Conservation (phyloP, 2,888 invertebrate species). For the Caenorhabditis sinica region DNA sequence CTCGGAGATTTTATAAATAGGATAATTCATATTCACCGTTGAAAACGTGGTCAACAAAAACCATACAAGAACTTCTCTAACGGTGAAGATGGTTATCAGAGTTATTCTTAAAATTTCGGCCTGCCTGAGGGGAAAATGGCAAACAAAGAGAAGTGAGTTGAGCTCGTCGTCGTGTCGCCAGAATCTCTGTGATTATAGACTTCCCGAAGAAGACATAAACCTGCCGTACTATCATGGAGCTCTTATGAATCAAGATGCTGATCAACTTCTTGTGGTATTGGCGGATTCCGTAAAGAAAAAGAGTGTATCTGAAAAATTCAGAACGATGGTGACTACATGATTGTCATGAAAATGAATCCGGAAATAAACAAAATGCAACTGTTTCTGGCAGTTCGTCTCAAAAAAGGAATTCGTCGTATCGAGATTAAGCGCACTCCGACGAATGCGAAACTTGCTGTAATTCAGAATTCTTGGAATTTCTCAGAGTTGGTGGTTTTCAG, state of each 20-base stretch:
- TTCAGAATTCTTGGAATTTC: background rate
- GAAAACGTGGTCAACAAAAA: background rate
- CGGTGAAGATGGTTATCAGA: too few relatives aligned
- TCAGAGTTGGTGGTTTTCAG: constrained; percentile 2
- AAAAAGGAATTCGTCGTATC: constrained; percentile 60
- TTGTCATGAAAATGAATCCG: constrained; percentile 49
- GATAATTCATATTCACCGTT: too few relatives aligned
- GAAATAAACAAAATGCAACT: constrained; percentile 55
- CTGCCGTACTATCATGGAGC: constrained; percentile 78
- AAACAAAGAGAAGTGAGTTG: constrained; percentile 49
- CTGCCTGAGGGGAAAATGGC: constrained; percentile 25
- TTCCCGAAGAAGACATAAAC: constrained; percentile 66
- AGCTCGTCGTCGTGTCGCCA: background rate
- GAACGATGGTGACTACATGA: constrained; percentile 66
- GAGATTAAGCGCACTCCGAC: constrained; percentile 65
- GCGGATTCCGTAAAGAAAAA: background rate
- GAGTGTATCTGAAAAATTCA: constrained; percentile 3
- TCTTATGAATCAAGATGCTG: constrained; percentile 77
- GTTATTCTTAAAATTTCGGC: background rate
- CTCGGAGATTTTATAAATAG: too few relatives aligned
- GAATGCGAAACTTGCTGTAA: constrained; percentile 39
- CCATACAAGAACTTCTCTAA: background rate
- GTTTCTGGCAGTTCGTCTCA: constrained; percentile 61
- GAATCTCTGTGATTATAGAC: constrained; percentile 26
- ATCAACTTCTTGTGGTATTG: constrained; percentile 69